Conservation (phyloP, 2,888 invertebrate species). For the Schrankia costaestrigalis region DNA sequence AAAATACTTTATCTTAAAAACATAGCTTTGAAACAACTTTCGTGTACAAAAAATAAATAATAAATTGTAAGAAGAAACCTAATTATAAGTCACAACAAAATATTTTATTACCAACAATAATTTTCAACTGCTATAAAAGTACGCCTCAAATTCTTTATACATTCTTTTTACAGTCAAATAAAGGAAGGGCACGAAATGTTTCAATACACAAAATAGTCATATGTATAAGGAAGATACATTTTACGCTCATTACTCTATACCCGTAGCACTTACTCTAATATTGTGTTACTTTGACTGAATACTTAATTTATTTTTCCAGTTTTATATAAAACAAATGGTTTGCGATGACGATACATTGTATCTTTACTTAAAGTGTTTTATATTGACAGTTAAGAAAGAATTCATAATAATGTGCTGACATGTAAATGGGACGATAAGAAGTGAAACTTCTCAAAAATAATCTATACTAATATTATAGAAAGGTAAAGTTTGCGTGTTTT, state of each 20-base stretch:
- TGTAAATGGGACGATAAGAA: no score
- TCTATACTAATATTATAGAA: no score
- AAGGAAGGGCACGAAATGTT: slow-evolving; percentile 24
- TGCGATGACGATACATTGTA: no score
- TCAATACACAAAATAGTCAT: slow-evolving; percentile 27
- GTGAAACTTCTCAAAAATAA: no score
- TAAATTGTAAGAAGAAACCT: background rate
- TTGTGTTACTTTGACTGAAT: slow-evolving; percentile 29
- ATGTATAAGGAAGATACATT: slow-evolving; percentile 29
- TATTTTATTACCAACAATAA: slow-evolving; percentile 17
- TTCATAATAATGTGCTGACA: no score
- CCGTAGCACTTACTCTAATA: slow-evolving; percentile 16
- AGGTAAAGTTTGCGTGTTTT: no score
- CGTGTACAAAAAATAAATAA: background rate
- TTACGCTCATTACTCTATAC: slow-evolving; percentile 28
- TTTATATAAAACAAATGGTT: slow-evolving; percentile 8
- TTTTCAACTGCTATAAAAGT: slow-evolving; percentile 20
- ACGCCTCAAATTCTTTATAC: slow-evolving; percentile 15
- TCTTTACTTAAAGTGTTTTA: background rate
- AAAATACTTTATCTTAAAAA: background rate
- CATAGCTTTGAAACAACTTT: background rate
- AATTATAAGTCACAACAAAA: slow-evolving; percentile 11
- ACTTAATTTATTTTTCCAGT: slow-evolving; percentile 22
- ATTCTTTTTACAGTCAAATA: slow-evolving; percentile 30
- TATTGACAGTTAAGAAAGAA: no score